Base-by-base conservation (phyloP, 2,888 invertebrate genomes). In the Unio pictorum region DNA sequence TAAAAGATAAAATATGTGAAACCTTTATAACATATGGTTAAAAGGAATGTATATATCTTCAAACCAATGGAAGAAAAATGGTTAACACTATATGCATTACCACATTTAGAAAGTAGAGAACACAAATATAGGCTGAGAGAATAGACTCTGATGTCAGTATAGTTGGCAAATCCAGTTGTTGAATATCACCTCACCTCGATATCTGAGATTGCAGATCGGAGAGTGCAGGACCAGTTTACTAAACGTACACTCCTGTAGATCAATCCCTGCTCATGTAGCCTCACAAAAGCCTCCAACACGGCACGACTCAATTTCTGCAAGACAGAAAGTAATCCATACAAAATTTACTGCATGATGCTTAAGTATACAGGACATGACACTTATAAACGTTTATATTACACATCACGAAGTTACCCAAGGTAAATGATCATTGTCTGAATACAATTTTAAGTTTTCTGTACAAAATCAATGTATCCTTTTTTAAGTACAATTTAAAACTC, bases 131-230 rank as follows among this genome's bases (percentile, higher is more conserved):
- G 28, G 60, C 60, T 2, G 28, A 26, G 60, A 11, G 11, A 3
- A 45, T 11, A 45, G 60, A 60, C 3, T n/a, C 28, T 60, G 3
- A 20, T 28, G 18, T 60, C 30, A 17, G 28, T 17, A 58, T 58
- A 58, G 23, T 26, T 61, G 15, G 11, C 23, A 61, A 61, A 20
- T 28, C 26, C 30, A 15, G 23, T 28, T 6, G 17, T 11, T n/a
- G 57, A 62, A 18, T 18, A 55, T 57, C 20, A 28, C 67, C 73
- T 71, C 78, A 93, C 98, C 91, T 99, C 99, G 79, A 99, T 98
- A 89, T 99, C 99, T 0, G 99, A 99, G 81, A 99, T 99, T 15
- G 99, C 99, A 65, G 98, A 98, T 87, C 96, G 96, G 20, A 99
- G 91, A 0, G 95, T 93, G 87, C 99, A 99, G 0, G 98, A 99